Base-by-base conservation (phyloP, 2,113 vertebrate genomes). In the Muscicapa adusta region DNA sequence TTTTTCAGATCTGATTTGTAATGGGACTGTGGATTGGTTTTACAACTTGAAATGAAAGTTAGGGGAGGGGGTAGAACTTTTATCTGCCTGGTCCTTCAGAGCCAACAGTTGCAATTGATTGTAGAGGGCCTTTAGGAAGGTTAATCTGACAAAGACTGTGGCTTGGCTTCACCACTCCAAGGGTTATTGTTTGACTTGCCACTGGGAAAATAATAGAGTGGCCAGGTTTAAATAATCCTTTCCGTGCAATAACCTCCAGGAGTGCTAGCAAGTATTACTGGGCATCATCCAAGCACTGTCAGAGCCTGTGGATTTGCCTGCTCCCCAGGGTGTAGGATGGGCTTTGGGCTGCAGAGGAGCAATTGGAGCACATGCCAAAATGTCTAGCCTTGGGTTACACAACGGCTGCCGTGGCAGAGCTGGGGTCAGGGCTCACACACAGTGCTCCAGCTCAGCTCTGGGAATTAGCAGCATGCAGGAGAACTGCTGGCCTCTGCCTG, bases 1-100 rank as follows among this genome's bases (percentile, higher is more conserved):
- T 97, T 97, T 97, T 94, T 96, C 86, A 88, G 68, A 95, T 95
- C 87, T 95, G 88, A 93, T 95, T 96, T 92, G 92, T 89, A 92
- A 81, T 94, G 78, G 91, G 88, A 85, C 66, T 75, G 74, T 83
- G 90, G 58, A 92, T 94, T 92, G 88, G 92, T 65, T 92, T 96
- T 92, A 81, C 91, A 89, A 92, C 88, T 92, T 94, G 84, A 94
- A 91, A 76, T 81, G 86, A 62, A 96, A 96, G 78, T 83, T 85
- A 5, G 40, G 11, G 26, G 34, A 33, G 62, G 45, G 66, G 47
- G 29, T n/a, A 57, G 63, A 74, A 94, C 81, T 92, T 90, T 85
- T 78, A 78, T 95, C 68, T 93, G 75, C 66, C 53, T 70, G 75
- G 76, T 72, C 61, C 63, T 94, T 94, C 62, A 62, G 58, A 86